Evolutionary conservation across 2,113 vertebrate genomes (phyloP), one percentile per base, ranked within the genome.

Genomic region (Mesembrinibis cayennensis): DNA sequence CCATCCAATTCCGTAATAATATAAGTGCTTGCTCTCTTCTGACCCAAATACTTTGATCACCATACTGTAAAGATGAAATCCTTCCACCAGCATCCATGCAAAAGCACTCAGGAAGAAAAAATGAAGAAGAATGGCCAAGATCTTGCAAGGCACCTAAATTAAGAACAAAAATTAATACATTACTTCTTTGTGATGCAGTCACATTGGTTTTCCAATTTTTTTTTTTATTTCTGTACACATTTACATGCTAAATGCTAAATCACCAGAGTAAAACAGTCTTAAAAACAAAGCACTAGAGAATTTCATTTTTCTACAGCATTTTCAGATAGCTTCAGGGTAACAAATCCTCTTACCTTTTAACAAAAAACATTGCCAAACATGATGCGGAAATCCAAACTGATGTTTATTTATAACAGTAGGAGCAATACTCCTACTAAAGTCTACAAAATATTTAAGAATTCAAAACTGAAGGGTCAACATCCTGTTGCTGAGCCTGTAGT

Each of bases 21-120:
- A 99, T 36, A 98, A 97, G 93, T 98, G 99, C 89, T 99, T 99
- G 98, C 99, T 99, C 91, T 98, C 98, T 96, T 99, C 99, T 1
- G 99, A 99, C 65, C 99, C 99, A 18, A 99, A 99, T 90, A 99
- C 99, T 97, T 99, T 99, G 97, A 99, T 97, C 89, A 99, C 99
- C 99, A 99, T 99, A 74, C 99, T 99, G 98, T 99, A 99, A 40
- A 99, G 99, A 93, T 99, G 99, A 87, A 99, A 98, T 40, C 99
- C 99, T 95, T 99, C 99, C 96, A 99, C 99, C 96, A 99, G 98
- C 99, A 99, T 99, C 99, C 99, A 99, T 3, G 99, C 98, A 65
- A 99, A 99, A 6, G 98, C 98, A 62, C 99, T 99, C 97, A 99
- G 97, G 97, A 99, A 99, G 98, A 99, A 99, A 98, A 99, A 99